These are phyloP conservation scores for Noctua janthina DNA, from an alignment of 2,888 invertebrate genomes.

Conservation along the genomic window DNA sequence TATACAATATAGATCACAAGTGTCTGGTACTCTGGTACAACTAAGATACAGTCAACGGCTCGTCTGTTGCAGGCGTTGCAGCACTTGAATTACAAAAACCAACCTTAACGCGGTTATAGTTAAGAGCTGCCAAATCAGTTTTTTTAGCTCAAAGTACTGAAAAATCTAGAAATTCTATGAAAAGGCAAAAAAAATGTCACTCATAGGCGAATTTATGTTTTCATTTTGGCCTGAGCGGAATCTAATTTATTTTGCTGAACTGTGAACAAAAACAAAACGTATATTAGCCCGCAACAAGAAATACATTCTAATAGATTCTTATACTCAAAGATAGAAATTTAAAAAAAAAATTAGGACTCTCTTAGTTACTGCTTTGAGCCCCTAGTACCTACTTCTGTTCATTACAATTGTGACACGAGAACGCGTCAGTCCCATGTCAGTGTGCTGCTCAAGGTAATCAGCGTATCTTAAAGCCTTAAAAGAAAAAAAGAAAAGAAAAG, in stretches of 20 bases:
- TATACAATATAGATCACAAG: not conserved
- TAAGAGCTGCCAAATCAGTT: not conserved
- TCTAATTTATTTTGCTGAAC: not conserved
- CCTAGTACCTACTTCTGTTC: too few species aligned
- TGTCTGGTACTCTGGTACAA: not conserved
- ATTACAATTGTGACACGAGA: not conserved
- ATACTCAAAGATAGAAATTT: not conserved
- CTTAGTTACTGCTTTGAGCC: too few species aligned
- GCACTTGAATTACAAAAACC: not conserved
- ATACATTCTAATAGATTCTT: not conserved
- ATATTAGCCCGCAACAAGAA: not conserved
- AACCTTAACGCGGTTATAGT: not conserved
- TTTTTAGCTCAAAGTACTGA: not conserved
- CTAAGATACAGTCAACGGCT: not conserved
- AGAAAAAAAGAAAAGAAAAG: not conserved
- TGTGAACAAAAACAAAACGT: not conserved
- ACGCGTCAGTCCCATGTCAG: not conserved
- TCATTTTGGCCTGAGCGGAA: not conserved
- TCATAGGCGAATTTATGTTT: too few species aligned
- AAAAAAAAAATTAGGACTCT: too few species aligned
- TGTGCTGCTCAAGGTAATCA: not conserved
- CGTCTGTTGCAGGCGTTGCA: not conserved
- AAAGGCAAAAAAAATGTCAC: too few species aligned
- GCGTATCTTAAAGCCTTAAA: not conserved
- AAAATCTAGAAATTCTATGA: not conserved